A percentile compares a stretch with the other conserved stretches of the same genome.
These are phyloP conservation scores for Varroa destructor DNA, from an alignment of 1,140 invertebrate genomes.

Conservation along the genomic window DNA sequence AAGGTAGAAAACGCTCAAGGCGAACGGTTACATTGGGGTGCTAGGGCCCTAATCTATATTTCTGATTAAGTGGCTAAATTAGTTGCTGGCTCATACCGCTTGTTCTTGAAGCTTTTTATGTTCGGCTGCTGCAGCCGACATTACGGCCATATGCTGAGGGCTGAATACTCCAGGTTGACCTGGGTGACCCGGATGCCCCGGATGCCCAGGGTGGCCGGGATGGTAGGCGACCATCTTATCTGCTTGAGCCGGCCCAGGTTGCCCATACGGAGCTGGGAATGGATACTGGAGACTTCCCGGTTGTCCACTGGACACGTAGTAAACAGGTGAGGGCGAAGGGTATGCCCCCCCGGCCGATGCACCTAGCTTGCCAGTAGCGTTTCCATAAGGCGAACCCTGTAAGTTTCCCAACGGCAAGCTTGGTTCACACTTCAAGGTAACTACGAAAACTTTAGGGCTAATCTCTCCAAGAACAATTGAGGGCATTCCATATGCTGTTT, in stretches of 20 bases:
- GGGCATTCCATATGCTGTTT: no score
- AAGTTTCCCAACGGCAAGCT: no score
- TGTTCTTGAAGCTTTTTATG: constrained; percentile 25
- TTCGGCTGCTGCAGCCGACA: neutral
- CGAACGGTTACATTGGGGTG: neutral
- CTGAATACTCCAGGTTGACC: constrained; percentile 15
- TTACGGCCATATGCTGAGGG: constrained; percentile 24
- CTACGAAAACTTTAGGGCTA: no score
- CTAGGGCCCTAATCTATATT: neutral
- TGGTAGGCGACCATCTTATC: constrained; percentile 21
- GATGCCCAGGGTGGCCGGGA: constrained; percentile 10
- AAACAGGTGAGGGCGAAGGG: constrained; percentile 10
- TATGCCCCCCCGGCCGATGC: neutral
- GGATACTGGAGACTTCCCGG: constrained; percentile 7
- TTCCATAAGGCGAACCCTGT: no score
- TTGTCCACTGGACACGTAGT: constrained; percentile 5
- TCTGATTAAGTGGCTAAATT: neutral
- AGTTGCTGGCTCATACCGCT: neutral
- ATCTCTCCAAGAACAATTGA: no score
- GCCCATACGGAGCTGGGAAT: constrained; percentile 4
- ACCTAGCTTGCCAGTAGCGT: no score
- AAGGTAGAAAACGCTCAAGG: neutral
- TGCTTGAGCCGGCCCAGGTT: neutral
- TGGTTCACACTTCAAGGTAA: no score
- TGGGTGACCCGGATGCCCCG: neutral